phyloP scores from a whole-genome alignment of 2,797 vertebrate genomes.

The Ibycter americanus region DNA sequence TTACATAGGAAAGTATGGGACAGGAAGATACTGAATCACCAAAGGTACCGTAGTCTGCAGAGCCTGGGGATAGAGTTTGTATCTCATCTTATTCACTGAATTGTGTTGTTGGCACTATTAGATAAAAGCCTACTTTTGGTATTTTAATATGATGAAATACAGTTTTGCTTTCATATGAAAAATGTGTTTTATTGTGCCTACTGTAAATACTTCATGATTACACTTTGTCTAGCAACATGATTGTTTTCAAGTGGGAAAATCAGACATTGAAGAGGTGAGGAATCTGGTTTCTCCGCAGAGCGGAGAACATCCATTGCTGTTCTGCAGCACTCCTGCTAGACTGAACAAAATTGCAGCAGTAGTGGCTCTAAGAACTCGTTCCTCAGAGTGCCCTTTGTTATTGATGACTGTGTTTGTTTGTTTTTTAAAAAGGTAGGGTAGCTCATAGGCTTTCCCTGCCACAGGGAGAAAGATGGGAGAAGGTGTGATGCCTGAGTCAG shows the following conservation, averaged over 20 bases:
- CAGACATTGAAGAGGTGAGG: not conserved
- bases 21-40: not conserved
- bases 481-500: fast-evolving
- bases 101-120: not conserved
- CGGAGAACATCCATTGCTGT: not conserved
- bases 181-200: not conserved
- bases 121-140: not conserved
- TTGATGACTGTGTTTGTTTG: not conserved
- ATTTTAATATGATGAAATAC: not conserved
- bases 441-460: fast-evolving
- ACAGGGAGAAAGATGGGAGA: fast-evolving
- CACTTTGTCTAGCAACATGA: not conserved
- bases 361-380: fast-evolving
- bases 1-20: not conserved
- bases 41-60: not conserved
- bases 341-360: not conserved
- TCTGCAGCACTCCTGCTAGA: not conserved
- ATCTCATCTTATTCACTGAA: not conserved
- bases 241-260: not conserved
- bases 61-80: not conserved
- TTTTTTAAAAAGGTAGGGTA: not conserved
- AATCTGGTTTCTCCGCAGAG: not conserved
- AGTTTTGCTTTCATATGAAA: not conserved
- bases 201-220: not conserved
- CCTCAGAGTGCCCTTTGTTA: not conserved